Conservation (phyloP, 2,888 invertebrate genomes). For the Globia sparganii region DNA sequence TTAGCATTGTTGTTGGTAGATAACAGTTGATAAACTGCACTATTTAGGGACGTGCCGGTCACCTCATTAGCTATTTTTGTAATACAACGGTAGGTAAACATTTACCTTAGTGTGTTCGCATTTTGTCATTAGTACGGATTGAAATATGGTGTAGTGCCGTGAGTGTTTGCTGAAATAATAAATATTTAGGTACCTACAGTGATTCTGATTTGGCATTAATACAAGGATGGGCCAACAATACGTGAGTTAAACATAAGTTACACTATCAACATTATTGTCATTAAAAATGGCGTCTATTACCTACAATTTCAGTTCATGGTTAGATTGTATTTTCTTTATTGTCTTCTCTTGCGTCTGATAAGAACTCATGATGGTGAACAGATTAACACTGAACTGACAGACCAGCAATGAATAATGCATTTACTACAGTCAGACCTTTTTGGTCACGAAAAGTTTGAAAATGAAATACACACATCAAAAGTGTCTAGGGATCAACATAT, state of each 20-base stretch:
- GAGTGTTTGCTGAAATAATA: conserved; percentile 16
- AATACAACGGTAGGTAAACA: conserved; percentile 14
- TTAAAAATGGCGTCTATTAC: not conserved
- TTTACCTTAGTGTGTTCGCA: conserved; percentile 20
- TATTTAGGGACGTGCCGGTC: conserved; percentile 19
- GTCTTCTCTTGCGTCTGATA: not conserved
- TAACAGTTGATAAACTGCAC: conserved; percentile 1
- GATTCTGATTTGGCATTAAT: not conserved
- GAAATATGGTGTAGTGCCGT: conserved; percentile 14
- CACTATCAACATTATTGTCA: not conserved
- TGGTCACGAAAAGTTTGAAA: no score
- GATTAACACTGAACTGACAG: not conserved
- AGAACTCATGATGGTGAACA: not conserved
- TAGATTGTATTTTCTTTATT: not conserved
- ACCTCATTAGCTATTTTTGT: conserved; percentile 45
- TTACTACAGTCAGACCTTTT: no score
- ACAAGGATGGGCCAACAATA: conserved; percentile 35
- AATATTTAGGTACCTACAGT: not conserved
- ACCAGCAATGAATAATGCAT: no score
- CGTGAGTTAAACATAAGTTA: conserved; percentile 5
- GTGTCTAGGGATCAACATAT: no score
- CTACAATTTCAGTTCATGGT: not conserved
- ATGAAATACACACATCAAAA: no score
- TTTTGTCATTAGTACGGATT: conserved; percentile 27
- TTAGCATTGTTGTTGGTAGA: not conserved